Evolutionary conservation across 1,140 invertebrate genomes (phyloP), one percentile per base, ranked within the genome.

Genomic region (Meloidogyne floridensis): DNA sequence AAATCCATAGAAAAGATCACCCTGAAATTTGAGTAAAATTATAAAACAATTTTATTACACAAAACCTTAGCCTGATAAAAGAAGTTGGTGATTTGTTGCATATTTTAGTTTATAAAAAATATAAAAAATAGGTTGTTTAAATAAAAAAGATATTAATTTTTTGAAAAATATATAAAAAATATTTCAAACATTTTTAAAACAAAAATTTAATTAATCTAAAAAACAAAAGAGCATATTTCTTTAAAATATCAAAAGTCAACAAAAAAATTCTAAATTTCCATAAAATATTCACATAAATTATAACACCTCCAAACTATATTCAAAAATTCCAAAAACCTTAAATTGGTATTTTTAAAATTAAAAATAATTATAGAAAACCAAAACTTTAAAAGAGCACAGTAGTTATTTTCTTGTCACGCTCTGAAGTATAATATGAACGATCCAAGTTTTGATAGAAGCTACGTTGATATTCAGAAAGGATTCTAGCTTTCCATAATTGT

Each of bases 1-100:
- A 10, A 69, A n/a, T 32, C 71, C 83, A 47, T 84, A 84, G n/a
- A 75, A 69, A 18, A 84, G 74, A 81, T 84, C 83, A 71, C 77
- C 81, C 77, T 81, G 47, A 42, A 75, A 6, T 65, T 65, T 32
- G 32, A 6, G n/a, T 15, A 65, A 18, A 65, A 65, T n/a, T n/a
- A n/a, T 32, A n/a, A 65, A n/a, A n/a, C 7, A n/a, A n/a, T n/a
- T 65, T n/a, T 54, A 5, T 4, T 4, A 11, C 7, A n/a, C 7
- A n/a, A 65, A 65, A 65, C 59, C 59, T 18, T 65, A n/a, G 59
- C 15, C n/a, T 6, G 15, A n/a, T 65, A 65, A n/a, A 65, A 65
- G 7, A 65, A 65, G 15, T 65, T 6, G n/a, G 59, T 65, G n/a
- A 65, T 65, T 65, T 65, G 59, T 15, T 65, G 59, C 59, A 65